Evolutionary conservation across 2,888 invertebrate species (phyloP).

Genomic region (Halictus ligatus): DNA sequence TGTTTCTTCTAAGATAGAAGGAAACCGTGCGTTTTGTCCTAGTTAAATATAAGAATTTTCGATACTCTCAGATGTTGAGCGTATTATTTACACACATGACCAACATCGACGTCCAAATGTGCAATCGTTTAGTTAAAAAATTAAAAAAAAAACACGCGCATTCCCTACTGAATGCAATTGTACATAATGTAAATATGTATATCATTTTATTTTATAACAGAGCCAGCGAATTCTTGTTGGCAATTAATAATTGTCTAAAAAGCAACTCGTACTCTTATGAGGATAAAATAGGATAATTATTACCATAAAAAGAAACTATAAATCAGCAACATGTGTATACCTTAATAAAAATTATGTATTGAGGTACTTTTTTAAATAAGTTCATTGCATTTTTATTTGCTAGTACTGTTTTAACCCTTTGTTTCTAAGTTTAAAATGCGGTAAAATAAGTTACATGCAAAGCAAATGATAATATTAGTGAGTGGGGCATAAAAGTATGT

Average conservation of each 20-base stretch:
- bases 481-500: slow-evolving; percentile 10
- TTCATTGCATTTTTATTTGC: slow-evolving; percentile 69
- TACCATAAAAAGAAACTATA: slow-evolving; percentile 81
- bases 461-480: slow-evolving; percentile 2
- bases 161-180: slow-evolving; percentile 75
- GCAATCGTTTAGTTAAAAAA: slow-evolving; percentile 82
- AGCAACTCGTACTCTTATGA: slow-evolving; percentile 75
- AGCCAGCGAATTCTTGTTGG: slow-evolving; percentile 76
- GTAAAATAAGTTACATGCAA: slow-evolving; percentile 13
- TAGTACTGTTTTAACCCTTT: slow-evolving; percentile 28
- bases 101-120: slow-evolving; percentile 84
- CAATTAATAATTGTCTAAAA: slow-evolving; percentile 77
- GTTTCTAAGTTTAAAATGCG: slow-evolving; percentile 12
- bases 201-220: slow-evolving; percentile 83
- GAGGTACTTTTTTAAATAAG: slow-evolving; percentile 84
- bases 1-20: slow-evolving; percentile 15
- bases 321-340: slow-evolving; percentile 83
- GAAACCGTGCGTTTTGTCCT: slow-evolving; percentile 29
- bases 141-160: slow-evolving; percentile 70
- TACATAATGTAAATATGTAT: slow-evolving; percentile 84
- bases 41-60: slow-evolving; percentile 38
- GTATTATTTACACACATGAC: slow-evolving; percentile 69
- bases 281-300: slow-evolving; percentile 81
- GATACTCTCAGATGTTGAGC: slow-evolving; percentile 21
- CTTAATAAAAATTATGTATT: slow-evolving; percentile 84